Percentiles rank a stretch among this genome's conserved stretches.
Evolutionary conservation across 1,140 invertebrate genomes (phyloP).

Genomic region (Drosophila ohnishii): DNA sequence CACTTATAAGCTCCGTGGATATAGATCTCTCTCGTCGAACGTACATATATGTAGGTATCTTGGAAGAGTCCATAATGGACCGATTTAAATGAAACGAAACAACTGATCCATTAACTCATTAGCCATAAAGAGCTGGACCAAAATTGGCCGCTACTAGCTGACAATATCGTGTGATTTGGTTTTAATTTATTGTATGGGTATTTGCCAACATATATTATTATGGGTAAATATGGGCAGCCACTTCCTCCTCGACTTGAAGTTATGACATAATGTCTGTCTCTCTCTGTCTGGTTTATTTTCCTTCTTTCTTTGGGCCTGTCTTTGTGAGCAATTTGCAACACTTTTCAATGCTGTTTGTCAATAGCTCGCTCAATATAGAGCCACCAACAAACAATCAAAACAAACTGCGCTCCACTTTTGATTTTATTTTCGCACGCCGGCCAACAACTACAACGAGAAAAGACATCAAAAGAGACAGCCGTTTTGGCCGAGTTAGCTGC

Average conservation of each 20-base stretch:
- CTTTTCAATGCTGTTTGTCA: slow-evolving; percentile 72
- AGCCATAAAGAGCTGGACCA: slow-evolving; percentile 28
- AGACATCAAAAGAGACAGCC: slow-evolving; percentile 61
- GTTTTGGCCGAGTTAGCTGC: slow-evolving; percentile 49
- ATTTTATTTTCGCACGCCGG: slow-evolving; percentile 64
- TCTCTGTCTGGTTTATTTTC: slow-evolving; percentile 12
- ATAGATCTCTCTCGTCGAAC: slow-evolving; percentile 16
- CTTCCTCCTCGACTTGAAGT: slow-evolving; percentile 40
- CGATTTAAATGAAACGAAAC: slow-evolving; percentile 16
- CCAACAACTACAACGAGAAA: slow-evolving; percentile 28
- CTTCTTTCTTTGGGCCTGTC: slow-evolving; percentile 6
- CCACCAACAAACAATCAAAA: slow-evolving; percentile 55
- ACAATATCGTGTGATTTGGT: slow-evolving; percentile 29
- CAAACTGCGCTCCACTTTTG: slow-evolving; percentile 72
- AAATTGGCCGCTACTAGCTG: slow-evolving; percentile 41
- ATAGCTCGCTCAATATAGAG: slow-evolving; percentile 28
- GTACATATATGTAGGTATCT: neutral
- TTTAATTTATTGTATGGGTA: slow-evolving; percentile 27
- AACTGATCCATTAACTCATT: slow-evolving; percentile 46
- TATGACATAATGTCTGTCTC: slow-evolving; percentile 50
- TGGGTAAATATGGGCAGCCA: slow-evolving; percentile 58
- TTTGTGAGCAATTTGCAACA: slow-evolving; percentile 54
- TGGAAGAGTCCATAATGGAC: slow-evolving; percentile 19
- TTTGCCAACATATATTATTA: slow-evolving; percentile 31
- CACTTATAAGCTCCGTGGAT: neutral